These are phyloP conservation scores for Bugulina stolonifera DNA, from an alignment of 2,888 invertebrate genomes.

Conservation along the genomic window DNA sequence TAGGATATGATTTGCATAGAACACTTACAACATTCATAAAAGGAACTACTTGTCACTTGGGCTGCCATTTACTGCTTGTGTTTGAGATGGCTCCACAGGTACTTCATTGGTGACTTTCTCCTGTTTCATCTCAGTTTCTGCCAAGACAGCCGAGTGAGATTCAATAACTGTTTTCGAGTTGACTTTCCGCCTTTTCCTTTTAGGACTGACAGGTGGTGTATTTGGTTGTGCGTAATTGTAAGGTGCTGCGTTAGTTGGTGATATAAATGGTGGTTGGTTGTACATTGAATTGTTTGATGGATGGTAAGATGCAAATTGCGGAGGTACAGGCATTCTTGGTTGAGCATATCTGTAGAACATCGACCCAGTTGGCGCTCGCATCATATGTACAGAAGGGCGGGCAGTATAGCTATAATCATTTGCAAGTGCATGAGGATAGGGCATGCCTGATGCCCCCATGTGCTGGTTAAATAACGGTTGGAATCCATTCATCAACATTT, in stretches of 20 bases:
- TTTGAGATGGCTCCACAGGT: neutral
- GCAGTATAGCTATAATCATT: neutral
- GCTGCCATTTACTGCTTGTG: neutral
- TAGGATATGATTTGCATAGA: neutral
- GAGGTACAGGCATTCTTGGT: neutral
- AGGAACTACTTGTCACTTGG: neutral
- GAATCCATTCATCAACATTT: constrained; percentile 13
- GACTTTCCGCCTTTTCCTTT: neutral
- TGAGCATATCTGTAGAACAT: constrained; percentile 16
- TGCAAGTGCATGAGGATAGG: neutral
- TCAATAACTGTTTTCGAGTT: constrained; percentile 1
- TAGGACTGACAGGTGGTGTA: neutral
- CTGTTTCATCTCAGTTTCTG: neutral
- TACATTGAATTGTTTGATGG: neutral
- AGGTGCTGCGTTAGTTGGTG: neutral
- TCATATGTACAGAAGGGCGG: neutral
- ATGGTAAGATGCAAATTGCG: neutral
- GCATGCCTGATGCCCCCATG: constrained; percentile 2
- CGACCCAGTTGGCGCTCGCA: constrained; percentile 14
- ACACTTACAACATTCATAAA: neutral
- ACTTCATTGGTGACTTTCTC: neutral
- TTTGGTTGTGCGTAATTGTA: neutral
- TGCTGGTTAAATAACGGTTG: constrained; percentile 8
- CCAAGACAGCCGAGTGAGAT: constrained; percentile 24
- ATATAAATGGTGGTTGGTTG: neutral